These are phyloP conservation scores for Melieria crassipennis DNA, from an alignment of 2,888 invertebrate genomes.

Conservation along the genomic window DNA sequence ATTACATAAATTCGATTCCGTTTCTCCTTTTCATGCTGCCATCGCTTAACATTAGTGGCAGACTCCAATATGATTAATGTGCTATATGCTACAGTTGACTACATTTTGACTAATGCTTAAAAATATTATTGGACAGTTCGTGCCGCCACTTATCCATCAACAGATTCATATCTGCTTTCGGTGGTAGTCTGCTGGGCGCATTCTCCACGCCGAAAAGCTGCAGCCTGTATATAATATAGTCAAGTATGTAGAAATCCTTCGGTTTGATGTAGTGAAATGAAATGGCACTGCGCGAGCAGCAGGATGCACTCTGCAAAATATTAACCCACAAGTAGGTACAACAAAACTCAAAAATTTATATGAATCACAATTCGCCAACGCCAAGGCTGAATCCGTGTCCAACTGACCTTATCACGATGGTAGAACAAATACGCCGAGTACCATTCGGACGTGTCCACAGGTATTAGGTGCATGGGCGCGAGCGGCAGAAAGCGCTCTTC, in stretches of 20 bases:
- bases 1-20: no score
- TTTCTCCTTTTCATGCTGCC: no score
- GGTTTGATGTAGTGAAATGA: constrained; percentile 95
- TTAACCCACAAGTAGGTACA: no score
- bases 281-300: constrained; percentile 92
- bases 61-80: no score
- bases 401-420: constrained; percentile 36
- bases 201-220: constrained; percentile 72
- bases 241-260: constrained; percentile 91
- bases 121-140: constrained; percentile 40
- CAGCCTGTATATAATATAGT: constrained; percentile 92
- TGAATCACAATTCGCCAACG: constrained; percentile 5
- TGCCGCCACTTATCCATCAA: constrained; percentile 48
- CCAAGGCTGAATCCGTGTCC: background rate
- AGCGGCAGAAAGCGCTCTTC: constrained; percentile 93
- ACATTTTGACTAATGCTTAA: background rate
- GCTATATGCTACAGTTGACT: no score
- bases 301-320: constrained; percentile 76
- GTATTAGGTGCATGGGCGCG: constrained; percentile 79
- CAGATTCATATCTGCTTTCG: constrained; percentile 46
- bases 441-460: constrained; percentile 84
- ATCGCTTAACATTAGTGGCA: no score
- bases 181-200: constrained; percentile 32
- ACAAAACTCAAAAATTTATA: background rate
- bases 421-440: constrained; percentile 84